Base-by-base conservation (phyloP, 2,113 vertebrate species). In the Psilopsiagon aymara region DNA sequence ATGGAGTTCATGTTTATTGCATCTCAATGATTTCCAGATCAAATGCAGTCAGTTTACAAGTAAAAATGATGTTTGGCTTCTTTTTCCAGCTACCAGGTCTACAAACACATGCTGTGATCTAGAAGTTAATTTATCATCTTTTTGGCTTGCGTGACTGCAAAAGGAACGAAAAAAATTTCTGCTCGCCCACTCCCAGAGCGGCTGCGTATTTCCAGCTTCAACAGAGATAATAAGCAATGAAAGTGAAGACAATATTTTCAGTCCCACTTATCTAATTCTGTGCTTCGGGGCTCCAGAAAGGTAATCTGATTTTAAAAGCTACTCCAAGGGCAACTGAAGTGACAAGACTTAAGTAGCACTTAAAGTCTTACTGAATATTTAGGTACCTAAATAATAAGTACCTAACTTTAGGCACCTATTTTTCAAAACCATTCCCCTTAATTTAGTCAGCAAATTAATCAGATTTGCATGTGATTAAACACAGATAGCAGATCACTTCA, bases 361-460 rank as follows among this genome's bases (percentile, higher is more conserved):
- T 90, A 49, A 94, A 93, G 90, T 59, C 47, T 82, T 86, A 76
- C 81, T 82, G 94, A 62, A 31, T 95, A 94, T 94, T 92, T 94
- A 86, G 80, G 74, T 84, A 89, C 76, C 62, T 92, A 96, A 96
- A 93, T 62, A 94, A 49, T 86, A 92, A 17, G 28, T 46, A 62
- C 69, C 91, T 95, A 93, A 97, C 78, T 95, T 95, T 88, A 95
- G 94, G 63, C 55, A 93, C 27, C 49, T n/a, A 74, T 91, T 94
- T 95, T 88, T 95, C 78, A 95, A 86, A 97, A 74, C 55, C 13
- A 19, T 82, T 92, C 69, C 79, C 52, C 66, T 89, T 94, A 90
- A 97, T 93, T 95, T 95, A 96, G 82, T 88, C 94, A 94, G 80
- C 69, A 95, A 94, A 89, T 96, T 97, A 96, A 97, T 96, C 94